Evolutionary conservation across 2,888 invertebrate genomes (phyloP).

Genomic region (Drosophila monieri): DNA sequence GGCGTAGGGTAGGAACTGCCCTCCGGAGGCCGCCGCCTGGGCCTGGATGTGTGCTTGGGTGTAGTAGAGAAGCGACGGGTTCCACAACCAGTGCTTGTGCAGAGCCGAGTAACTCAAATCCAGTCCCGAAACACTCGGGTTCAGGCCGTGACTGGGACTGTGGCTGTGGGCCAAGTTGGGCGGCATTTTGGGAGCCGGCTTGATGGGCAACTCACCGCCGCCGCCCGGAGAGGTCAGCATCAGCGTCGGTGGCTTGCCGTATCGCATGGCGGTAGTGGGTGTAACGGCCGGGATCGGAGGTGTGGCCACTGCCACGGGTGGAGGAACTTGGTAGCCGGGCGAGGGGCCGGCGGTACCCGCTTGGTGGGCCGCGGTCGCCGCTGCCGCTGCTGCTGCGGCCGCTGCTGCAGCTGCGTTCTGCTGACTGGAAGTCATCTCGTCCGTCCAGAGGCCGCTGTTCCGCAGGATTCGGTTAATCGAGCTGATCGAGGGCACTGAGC

Average conservation of each 20-base stretch:
- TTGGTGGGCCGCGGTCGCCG: conserved; percentile 56
- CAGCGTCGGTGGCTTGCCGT: conserved; percentile 46
- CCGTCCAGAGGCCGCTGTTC: conserved; percentile 93
- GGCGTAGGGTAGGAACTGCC: conserved; percentile 71
- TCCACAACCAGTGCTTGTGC: conserved; percentile 84
- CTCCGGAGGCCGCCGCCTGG: conserved; percentile 61
- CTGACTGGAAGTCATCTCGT: conserved; percentile 85
- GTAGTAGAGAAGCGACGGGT: conserved; percentile 83
- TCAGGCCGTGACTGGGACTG: conserved; percentile 46
- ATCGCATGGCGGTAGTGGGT: conserved; percentile 33
- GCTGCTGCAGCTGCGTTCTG: conserved; percentile 82
- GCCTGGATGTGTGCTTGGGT: conserved; percentile 78
- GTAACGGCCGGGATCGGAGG: conserved; percentile 42
- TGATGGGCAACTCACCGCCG: conserved; percentile 69
- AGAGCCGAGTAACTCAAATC: conserved; percentile 81
- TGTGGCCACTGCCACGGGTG: conserved; percentile 19
- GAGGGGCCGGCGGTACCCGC: conserved; percentile 36
- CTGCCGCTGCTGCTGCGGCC: conserved; percentile 73
- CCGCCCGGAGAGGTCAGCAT: conserved; percentile 23
- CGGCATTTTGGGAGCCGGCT: conserved; percentile 81
- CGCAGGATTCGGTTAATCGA: conserved; percentile 96
- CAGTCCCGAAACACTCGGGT: conserved; percentile 62
- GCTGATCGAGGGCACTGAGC: conserved; percentile 96
- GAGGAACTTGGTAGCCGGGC: conserved; percentile 49
- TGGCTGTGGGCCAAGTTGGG: conserved; percentile 39